phyloP scores from a whole-genome alignment of 2,113 vertebrate genomes.

The Plectropomus leopardus region DNA sequence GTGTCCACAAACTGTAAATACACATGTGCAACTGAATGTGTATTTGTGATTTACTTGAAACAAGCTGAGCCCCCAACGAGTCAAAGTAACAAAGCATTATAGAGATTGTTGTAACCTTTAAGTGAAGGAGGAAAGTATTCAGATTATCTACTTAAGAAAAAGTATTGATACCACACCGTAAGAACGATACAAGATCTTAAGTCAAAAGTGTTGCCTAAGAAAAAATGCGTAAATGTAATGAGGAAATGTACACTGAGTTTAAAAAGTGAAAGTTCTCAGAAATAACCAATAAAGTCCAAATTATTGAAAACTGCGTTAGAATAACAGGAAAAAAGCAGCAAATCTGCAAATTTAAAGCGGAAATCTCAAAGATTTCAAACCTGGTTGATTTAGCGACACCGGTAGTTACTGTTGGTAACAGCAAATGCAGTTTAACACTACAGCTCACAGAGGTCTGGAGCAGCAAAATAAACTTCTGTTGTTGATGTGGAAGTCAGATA shows the following conservation, averaged over 20 bases:
- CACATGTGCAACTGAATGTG: background rate
- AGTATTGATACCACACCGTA: no score
- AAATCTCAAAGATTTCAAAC: background rate
- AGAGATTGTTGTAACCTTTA: no score
- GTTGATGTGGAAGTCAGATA: no score
- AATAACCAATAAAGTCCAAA: background rate
- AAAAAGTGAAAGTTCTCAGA: background rate
- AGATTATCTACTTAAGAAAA: no score
- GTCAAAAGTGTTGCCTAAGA: background rate
- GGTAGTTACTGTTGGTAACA: no score
- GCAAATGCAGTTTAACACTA: no score
- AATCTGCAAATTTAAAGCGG: background rate
- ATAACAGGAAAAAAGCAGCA: background rate
- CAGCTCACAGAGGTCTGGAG: no score
- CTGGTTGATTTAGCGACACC: no score
- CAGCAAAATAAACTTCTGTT: no score
- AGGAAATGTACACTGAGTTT: background rate
- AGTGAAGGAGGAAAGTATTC: no score
- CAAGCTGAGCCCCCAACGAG: background rate
- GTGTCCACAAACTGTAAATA: background rate
- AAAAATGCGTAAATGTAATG: background rate
- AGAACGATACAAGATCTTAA: no score
- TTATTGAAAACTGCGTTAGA: background rate
- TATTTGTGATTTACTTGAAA: background rate
- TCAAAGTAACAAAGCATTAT: background rate